These are phyloP conservation scores for Zelleria hepariella DNA, from an alignment of 2,888 invertebrate genomes.

Conservation along the genomic window DNA sequence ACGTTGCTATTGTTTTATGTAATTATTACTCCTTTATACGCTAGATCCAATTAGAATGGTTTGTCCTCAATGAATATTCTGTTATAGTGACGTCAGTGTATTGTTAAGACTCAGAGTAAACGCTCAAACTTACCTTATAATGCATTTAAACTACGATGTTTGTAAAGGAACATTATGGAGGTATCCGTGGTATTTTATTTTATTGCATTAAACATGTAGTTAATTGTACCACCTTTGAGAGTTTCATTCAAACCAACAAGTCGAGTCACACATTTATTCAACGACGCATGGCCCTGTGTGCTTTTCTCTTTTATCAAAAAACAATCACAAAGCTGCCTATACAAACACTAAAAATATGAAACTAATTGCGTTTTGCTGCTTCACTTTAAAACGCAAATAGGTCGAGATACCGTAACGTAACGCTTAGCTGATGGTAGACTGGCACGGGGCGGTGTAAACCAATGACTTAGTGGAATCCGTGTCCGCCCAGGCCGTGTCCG, in stretches of 20 bases:
- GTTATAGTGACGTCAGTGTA: no score
- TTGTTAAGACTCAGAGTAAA: background rate
- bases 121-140: background rate
- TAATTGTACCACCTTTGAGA: background rate
- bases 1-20: background rate
- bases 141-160: background rate
- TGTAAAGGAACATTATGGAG: background rate
- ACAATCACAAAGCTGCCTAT: background rate
- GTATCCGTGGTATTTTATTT: background rate
- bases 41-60: background rate
- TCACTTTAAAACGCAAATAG: background rate
- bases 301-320: background rate
- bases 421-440: background rate
- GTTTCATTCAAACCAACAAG: background rate
- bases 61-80: background rate
- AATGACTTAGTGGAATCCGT: background rate
- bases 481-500: conserved; percentile 5
- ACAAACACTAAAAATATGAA: background rate
- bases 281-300: background rate
- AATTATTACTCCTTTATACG: background rate
- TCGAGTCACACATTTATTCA: background rate
- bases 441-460: background rate
- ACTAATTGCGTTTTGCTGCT: conserved; percentile 25
- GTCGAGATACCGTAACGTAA: background rate
- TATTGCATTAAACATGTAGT: background rate